A percentile compares a stretch with the other conserved stretches of the same genome.
Conservation (phyloP, 2,113 vertebrate species). For the Calcarius ornatus region DNA sequence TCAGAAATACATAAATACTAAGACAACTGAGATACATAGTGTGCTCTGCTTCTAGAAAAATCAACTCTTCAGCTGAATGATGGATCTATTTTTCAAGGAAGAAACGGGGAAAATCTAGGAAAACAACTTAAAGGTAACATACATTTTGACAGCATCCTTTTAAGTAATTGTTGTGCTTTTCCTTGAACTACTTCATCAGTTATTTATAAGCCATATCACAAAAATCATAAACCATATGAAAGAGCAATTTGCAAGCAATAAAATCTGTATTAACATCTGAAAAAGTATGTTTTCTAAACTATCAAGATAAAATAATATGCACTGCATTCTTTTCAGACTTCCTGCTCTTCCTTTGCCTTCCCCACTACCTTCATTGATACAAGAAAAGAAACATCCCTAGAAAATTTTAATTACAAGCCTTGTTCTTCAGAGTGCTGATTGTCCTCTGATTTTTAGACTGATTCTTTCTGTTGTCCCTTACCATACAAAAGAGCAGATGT, state of each 20-base stretch:
- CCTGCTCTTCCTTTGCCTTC: neutral
- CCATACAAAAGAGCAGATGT: neutral
- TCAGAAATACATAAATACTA: neutral
- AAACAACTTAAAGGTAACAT: slow-evolving; percentile 16
- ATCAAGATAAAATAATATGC: neutral
- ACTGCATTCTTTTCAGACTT: neutral
- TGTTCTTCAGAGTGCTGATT: neutral
- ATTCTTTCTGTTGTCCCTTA: neutral
- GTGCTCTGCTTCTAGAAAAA: neutral
- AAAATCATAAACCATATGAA: slow-evolving; percentile 29
- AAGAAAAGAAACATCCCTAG: neutral
- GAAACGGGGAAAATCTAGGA: slow-evolving; percentile 2
- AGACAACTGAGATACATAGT: neutral
- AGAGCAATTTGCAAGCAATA: slow-evolving; percentile 32
- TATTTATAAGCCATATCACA: slow-evolving; percentile 49
- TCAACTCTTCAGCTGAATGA: neutral
- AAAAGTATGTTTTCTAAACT: slow-evolving; percentile 19
- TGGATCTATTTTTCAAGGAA: slow-evolving; percentile 36
- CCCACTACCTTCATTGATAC: neutral
- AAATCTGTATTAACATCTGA: slow-evolving; percentile 49
- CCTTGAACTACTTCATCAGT: slow-evolving; percentile 51
- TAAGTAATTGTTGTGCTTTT: slow-evolving; percentile 30
- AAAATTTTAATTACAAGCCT: neutral
- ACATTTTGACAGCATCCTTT: slow-evolving; percentile 41
- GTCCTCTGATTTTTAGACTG: neutral